Evolutionary conservation across 2,113 vertebrate species (phyloP).

Genomic region (Pollimyrus isidori): DNA sequence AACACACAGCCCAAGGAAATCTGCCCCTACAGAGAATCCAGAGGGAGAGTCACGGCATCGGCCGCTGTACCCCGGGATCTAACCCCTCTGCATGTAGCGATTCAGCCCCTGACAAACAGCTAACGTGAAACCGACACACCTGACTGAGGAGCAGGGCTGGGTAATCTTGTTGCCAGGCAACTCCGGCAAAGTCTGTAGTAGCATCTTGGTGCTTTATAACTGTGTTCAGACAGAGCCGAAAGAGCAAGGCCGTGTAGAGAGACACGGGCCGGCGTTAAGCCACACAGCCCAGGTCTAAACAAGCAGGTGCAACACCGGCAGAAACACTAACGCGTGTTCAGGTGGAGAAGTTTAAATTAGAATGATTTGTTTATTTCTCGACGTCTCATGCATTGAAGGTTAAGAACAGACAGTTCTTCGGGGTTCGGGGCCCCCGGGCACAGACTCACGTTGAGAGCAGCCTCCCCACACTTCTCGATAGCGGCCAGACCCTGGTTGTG

Average conservation of each 20-base stretch:
- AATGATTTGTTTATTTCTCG: background rate
- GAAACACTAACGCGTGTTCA: background rate
- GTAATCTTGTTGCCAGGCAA: constrained; percentile 15
- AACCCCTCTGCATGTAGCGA: background rate
- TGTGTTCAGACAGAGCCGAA: background rate
- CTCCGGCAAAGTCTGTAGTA: background rate
- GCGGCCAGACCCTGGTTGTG: constrained; percentile 97
- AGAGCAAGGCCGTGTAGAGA: background rate
- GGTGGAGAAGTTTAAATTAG: background rate
- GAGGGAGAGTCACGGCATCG: background rate
- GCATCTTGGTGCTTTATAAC: background rate
- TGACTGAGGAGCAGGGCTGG: background rate
- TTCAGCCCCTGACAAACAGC: background rate
- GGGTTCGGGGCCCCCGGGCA: no score
- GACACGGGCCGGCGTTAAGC: background rate
- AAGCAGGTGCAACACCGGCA: background rate
- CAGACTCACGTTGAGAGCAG: constrained; percentile 82
- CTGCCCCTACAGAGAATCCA: background rate
- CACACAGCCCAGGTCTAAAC: background rate
- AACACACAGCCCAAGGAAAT: background rate
- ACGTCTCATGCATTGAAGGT: background rate
- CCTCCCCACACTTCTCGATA: constrained; percentile 96
- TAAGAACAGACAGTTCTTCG: background rate
- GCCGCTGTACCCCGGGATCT: background rate
- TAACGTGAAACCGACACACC: background rate